Evolutionary conservation across 2,113 vertebrate genomes (phyloP), one percentile per base, ranked within the genome.

Genomic region (Craseonycteris thonglongyai): DNA sequence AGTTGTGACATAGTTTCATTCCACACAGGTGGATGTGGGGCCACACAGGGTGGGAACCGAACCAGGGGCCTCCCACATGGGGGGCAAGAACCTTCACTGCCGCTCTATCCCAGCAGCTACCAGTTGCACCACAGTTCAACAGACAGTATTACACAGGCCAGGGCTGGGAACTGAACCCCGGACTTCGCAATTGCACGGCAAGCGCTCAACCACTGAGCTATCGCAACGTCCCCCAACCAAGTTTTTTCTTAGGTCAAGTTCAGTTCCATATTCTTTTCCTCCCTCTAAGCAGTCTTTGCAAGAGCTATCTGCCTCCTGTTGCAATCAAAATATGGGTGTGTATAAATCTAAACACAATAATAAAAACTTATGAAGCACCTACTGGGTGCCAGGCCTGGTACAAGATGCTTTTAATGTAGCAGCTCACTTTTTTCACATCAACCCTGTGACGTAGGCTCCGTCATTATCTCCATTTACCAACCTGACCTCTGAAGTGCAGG

Each of bases 371-470:
- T 16, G 51, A 9, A 7, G 26, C 47, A 4, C 24, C 66, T 45
- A 7, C 38, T 38, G 26, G 16, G 7, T 78, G n/a, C 66, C 63
- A 6, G 12, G 47, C 38, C 13, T 33, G 1, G 51, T n/a, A 5
- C 54, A 6, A 8, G 7, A 40, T 0, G 28, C 45, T 24, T 12
- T n/a, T 3, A 58, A 40, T 5, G 21, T 42, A 42, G 42, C 91
- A 15, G 26, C 49, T 59, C 28, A 0, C 47, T n/a, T 79, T 30
- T 40, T 38, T 69, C 79, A 28, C 15, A 0, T 30, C 56, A 40
- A 0, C 54, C 26, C 30, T 7, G 16, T 5, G 24, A 6, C 14
- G 35, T 7, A 21, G 59, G 8, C 24, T 24, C 19, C 6, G 0
- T 22, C 38, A 12, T 38, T 3, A 33, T 7, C 26, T 49, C 63